These are phyloP conservation scores for Agrilus planipennis DNA, from an alignment of 1,140 invertebrate genomes.

Conservation along the genomic window DNA sequence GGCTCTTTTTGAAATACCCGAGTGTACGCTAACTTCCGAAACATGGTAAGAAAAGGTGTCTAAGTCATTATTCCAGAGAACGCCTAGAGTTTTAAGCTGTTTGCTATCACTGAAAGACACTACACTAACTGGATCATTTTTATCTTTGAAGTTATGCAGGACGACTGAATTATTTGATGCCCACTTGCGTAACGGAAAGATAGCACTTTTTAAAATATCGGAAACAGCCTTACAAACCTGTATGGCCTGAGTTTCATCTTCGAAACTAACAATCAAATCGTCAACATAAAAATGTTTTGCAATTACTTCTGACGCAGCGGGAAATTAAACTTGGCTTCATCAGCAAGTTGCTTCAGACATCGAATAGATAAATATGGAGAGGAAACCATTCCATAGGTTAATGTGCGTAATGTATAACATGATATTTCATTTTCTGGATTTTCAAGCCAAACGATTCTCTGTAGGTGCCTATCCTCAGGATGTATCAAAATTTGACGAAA, in stretches of 20 bases:
- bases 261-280: slow-evolving; percentile 28
- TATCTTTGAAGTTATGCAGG: not conserved
- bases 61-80: not conserved
- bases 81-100: not conserved
- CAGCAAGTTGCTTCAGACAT: slow-evolving; percentile 15
- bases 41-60: not conserved
- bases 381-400: slow-evolving; percentile 24
- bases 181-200: not conserved
- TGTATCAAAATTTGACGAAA: slow-evolving; percentile 28
- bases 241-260: not conserved
- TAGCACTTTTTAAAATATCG: not conserved
- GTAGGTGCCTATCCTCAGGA: slow-evolving; percentile 17
- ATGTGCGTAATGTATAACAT: slow-evolving; percentile 14
- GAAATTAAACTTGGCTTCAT: slow-evolving; percentile 18
- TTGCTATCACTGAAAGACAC: not conserved
- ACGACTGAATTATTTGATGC: not conserved
- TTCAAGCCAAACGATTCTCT: slow-evolving; percentile 32
- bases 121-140: not conserved
- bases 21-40: not conserved
- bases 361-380: slow-evolving; percentile 19
- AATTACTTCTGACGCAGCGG: slow-evolving; percentile 19
- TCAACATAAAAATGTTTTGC: slow-evolving; percentile 33
- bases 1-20: not conserved
- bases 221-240: not conserved
- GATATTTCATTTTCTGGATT: not conserved